These are phyloP conservation scores for Scotopteryx bipunctaria DNA, from an alignment of 2,888 invertebrate species.

Conservation along the genomic window DNA sequence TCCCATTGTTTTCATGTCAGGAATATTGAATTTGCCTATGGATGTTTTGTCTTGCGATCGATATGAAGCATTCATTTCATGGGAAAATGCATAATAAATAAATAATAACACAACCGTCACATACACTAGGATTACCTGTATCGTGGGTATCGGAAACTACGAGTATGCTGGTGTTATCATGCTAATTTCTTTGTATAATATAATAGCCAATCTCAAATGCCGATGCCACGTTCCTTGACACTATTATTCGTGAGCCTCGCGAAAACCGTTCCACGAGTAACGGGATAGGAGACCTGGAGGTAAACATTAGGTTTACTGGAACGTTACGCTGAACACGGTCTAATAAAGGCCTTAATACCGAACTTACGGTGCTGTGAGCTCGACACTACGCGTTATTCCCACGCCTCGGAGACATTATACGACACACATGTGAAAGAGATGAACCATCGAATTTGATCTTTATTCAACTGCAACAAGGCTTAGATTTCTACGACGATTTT, in stretches of 20 bases:
- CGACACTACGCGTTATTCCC: constrained; percentile 39
- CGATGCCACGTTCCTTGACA: not conserved
- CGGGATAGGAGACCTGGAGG: constrained; percentile 29
- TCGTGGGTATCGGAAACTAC: too few relatives aligned
- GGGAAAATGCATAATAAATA: too few relatives aligned
- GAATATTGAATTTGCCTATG: constrained; percentile 34
- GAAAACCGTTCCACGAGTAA: constrained; percentile 24
- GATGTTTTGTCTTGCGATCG: constrained; percentile 28
- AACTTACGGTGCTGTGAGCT: constrained; percentile 32
- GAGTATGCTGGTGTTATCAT: too few relatives aligned
- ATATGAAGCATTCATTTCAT: constrained; percentile 1
- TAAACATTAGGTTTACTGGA: constrained; percentile 35
- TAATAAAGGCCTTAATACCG: constrained; percentile 38
- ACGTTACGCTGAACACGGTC: constrained; percentile 36
- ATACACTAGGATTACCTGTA: too few relatives aligned
- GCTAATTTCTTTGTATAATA: too few relatives aligned
- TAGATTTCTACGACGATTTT: not conserved
- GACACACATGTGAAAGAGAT: constrained; percentile 22
- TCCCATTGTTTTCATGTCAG: constrained; percentile 38
- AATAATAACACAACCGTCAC: too few relatives aligned
- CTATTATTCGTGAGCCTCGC: constrained; percentile 15
- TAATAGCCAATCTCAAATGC: not conserved
- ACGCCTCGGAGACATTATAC: constrained; percentile 33
- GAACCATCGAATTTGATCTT: constrained; percentile 21
- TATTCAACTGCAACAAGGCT: constrained; percentile 17